These are phyloP conservation scores for Lophotriccus pileatus DNA, from an alignment of 2,797 vertebrate genomes.

Conservation along the genomic window DNA sequence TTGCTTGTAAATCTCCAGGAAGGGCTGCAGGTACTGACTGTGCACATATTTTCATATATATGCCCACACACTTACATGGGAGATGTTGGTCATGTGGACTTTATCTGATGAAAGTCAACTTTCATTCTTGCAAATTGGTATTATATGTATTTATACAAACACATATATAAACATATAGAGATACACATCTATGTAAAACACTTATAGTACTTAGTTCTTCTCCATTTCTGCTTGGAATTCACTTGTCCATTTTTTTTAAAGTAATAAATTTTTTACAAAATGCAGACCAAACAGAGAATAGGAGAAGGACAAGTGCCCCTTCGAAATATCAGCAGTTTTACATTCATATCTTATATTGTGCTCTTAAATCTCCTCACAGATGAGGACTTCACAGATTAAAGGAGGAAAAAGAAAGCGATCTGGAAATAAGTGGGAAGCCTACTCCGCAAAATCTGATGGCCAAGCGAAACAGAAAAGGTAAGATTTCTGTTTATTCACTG, in stretches of 20 bases:
- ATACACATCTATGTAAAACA: not conserved
- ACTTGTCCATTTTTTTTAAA: not conserved
- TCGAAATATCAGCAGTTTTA: not conserved
- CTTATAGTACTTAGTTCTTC: not conserved
- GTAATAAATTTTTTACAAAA: not conserved
- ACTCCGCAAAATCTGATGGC: not conserved
- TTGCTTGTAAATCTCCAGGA: not conserved
- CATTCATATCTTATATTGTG: not conserved
- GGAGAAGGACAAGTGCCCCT: not conserved
- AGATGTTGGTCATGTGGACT: not conserved
- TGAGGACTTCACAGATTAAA: not conserved
- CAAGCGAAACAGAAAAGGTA: slow-evolving; percentile 20
- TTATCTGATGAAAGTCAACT: not conserved
- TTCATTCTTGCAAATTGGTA: not conserved
- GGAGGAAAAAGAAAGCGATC: not conserved
- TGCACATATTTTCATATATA: not conserved
- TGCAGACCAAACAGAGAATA: not conserved
- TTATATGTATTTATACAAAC: not conserved
- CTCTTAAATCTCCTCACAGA: not conserved
- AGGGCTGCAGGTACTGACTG: not conserved
- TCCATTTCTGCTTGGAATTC: not conserved
- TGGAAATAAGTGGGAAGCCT: not conserved
- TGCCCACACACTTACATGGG: not conserved
- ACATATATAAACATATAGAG: not conserved
- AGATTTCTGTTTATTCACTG: not conserved